Percentiles rank a stretch among this genome's conserved stretches.
These are phyloP conservation scores for Chrysogorgia sp. DNA, from an alignment of 92 coral and sea anemone genomes.

Conservation along the genomic window DNA sequence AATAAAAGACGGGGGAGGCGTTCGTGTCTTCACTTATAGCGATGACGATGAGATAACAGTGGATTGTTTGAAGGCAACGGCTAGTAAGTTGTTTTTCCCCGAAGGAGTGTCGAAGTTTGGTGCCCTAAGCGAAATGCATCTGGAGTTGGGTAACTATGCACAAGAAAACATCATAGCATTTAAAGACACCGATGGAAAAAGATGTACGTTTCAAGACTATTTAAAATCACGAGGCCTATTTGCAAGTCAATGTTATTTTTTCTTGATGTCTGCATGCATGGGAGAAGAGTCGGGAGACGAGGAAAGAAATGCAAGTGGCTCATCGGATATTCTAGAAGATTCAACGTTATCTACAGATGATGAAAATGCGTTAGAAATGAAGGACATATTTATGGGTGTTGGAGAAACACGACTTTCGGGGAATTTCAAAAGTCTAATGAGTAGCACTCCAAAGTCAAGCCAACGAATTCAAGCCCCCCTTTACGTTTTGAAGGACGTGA, in stretches of 20 bases:
- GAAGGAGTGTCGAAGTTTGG: conserved; percentile 18
- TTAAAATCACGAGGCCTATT: conserved; percentile 23
- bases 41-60: conserved; percentile 28
- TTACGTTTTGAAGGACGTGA: no score
- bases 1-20: conserved; percentile 40
- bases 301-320: not conserved
- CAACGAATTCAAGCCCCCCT: no score
- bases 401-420: no score
- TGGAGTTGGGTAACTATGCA: conserved; percentile 31
- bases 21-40: conserved; percentile 8
- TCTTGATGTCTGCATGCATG: conserved; percentile 4
- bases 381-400: conserved; percentile 6
- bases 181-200: conserved; percentile 39
- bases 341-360: not conserved
- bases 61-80: not conserved
- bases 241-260: conserved; percentile 44
- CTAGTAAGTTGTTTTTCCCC: conserved; percentile 38
- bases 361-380: not conserved
- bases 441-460: no score
- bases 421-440: conserved; percentile 14
- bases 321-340: not conserved
- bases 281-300: not conserved
- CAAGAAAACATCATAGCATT: conserved; percentile 30
- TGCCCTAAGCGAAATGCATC: conserved; percentile 26
- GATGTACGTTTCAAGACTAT: conserved; percentile 20